Evolutionary conservation across 53 echinoderm and acorn worm genomes (phyloP).

Genomic region (Antedon mediterranea): DNA sequence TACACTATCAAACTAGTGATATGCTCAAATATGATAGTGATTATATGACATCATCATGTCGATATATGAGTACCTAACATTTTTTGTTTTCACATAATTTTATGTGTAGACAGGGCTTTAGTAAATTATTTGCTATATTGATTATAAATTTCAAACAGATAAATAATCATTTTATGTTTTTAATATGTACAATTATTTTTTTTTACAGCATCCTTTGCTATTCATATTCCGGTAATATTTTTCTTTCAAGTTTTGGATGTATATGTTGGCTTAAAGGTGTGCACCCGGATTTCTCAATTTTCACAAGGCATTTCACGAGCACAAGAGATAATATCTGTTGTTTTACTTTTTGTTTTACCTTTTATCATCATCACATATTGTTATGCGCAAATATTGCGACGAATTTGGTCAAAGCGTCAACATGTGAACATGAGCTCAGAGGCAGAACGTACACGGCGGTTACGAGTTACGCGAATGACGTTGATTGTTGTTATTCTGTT

Average conservation of each 20-base stretch:
- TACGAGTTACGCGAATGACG: conserved; percentile 86
- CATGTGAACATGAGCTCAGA: conserved; percentile 33
- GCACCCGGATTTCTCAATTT: not conserved
- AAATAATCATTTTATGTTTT: not conserved
- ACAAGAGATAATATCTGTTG: conserved; percentile 5
- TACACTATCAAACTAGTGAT: too few relatives aligned
- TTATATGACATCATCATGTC: too few relatives aligned
- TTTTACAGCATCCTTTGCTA: conserved; percentile 48
- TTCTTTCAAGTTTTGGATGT: conserved; percentile 35
- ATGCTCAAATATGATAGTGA: too few relatives aligned
- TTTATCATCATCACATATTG: conserved; percentile 69
- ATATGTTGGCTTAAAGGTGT: not conserved
- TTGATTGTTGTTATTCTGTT: conserved; percentile 75
- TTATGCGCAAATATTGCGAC: conserved; percentile 56
- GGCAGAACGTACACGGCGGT: conserved; percentile 45
- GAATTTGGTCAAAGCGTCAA: conserved; percentile 55
- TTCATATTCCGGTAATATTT: conserved; percentile 59
- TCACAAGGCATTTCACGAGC: not conserved
- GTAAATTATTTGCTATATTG: not conserved
- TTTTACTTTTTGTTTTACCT: conserved; percentile 56
- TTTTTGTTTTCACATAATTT: too few relatives aligned
- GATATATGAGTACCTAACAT: too few relatives aligned
- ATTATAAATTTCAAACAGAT: not conserved
- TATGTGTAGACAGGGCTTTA: too few relatives aligned
- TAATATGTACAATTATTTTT: not conserved